Evolutionary conservation across 1,140 invertebrate species (phyloP).

Genomic region (honey bee (Apis mellifera)): DNA sequence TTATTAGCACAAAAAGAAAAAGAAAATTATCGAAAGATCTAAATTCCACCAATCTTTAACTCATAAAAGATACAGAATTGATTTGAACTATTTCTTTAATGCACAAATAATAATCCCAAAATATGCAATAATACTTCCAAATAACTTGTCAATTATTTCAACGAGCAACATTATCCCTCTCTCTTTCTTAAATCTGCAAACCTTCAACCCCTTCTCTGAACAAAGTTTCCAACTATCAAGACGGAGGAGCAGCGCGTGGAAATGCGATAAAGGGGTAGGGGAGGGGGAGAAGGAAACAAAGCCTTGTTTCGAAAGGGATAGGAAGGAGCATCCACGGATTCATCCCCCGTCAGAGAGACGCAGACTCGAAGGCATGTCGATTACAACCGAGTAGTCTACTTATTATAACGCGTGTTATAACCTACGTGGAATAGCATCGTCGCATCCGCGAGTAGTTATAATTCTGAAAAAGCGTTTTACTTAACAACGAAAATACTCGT

Average conservation of each 20-base stretch:
- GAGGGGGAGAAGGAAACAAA: background rate
- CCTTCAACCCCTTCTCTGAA: background rate
- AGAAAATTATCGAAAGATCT: too few relatives aligned
- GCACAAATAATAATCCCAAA: too few relatives aligned
- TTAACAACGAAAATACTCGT: constrained; percentile 60
- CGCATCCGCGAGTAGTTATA: constrained; percentile 66
- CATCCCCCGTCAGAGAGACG: constrained; percentile 42
- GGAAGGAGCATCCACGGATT: background rate
- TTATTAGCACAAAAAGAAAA: too few relatives aligned
- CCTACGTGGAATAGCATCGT: constrained; percentile 64
- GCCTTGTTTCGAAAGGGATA: background rate
- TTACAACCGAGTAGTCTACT: constrained; percentile 57
- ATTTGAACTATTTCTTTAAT: too few relatives aligned
- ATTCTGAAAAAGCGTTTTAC: constrained; percentile 69
- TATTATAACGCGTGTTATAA: constrained; percentile 34
- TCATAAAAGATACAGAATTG: too few relatives aligned
- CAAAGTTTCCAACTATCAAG: background rate
- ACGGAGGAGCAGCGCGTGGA: background rate
- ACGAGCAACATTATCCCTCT: too few relatives aligned
- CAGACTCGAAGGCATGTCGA: constrained; percentile 65
- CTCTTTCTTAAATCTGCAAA: too few relatives aligned
- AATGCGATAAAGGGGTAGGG: background rate
- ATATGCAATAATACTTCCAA: too few relatives aligned
- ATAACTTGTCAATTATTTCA: too few relatives aligned
- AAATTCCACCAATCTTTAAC: too few relatives aligned